A percentile compares a stretch with the other conserved stretches of the same genome.
These are phyloP conservation scores for Acrossocheilus fasciatus DNA, from an alignment of 2,797 vertebrate species.

Conservation along the genomic window DNA sequence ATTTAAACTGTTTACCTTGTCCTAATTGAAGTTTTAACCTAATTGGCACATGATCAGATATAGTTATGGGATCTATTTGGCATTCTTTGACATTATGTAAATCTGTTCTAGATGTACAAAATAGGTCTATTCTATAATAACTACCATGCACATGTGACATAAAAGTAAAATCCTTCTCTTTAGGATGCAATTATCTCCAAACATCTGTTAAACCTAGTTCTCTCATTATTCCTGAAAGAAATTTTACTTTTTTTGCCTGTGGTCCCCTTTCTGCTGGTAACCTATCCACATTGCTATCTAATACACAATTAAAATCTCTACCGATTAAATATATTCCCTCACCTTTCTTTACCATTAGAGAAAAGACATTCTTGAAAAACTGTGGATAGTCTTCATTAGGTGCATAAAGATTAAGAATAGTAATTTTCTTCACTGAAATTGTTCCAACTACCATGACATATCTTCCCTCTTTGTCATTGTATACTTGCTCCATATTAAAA, in stretches of 20 bases:
- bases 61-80: conserved; percentile 1
- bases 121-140: background rate
- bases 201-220: background rate
- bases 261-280: background rate
- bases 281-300: background rate
- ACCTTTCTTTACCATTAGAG: background rate
- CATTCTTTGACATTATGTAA: background rate
- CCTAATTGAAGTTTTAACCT: background rate
- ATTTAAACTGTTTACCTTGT: conserved; percentile 17
- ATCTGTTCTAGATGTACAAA: background rate
- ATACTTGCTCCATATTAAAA: background rate
- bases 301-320: background rate
- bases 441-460: background rate
- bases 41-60: conserved; percentile 26
- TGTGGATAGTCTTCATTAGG: background rate
- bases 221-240: background rate
- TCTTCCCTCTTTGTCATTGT: background rate
- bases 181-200: background rate
- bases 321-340: background rate
- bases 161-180: background rate
- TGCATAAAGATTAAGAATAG: background rate
- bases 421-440: background rate
- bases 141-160: background rate
- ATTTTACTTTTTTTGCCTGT: background rate
- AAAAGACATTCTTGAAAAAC: background rate